Evolutionary conservation across 2,888 invertebrate species (phyloP).

Genomic region (Torymus texanus): DNA sequence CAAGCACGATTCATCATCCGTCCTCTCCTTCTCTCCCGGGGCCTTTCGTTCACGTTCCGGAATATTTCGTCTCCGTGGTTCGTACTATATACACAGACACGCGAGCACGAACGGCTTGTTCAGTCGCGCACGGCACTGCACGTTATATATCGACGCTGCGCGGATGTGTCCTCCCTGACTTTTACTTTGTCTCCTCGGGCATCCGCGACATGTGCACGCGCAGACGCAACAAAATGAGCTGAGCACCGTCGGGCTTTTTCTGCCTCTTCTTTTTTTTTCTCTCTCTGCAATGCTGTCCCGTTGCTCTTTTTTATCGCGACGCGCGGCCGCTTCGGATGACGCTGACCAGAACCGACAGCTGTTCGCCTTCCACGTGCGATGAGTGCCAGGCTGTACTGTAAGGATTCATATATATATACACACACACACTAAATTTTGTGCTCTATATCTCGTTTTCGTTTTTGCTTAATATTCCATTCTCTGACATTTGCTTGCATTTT

Average conservation of each 20-base stretch:
- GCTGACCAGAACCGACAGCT: slow-evolving; percentile 40
- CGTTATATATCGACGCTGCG: slow-evolving; percentile 5
- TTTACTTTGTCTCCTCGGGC: background rate
- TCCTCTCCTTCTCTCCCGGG: slow-evolving; percentile 12
- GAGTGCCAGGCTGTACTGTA: slow-evolving; percentile 33
- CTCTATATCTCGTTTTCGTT: background rate
- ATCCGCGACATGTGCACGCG: slow-evolving; percentile 30
- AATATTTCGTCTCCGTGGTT: slow-evolving; percentile 1
- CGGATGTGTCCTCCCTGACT: background rate
- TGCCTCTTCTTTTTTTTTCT: background rate
- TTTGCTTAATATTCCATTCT: no score
- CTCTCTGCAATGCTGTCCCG: background rate
- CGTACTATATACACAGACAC: background rate
- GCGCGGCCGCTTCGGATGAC: slow-evolving; percentile 10
- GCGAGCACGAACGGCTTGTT: no score
- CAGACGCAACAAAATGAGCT: slow-evolving; percentile 25
- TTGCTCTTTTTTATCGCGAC: slow-evolving; percentile 9
- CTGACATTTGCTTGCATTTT: no score
- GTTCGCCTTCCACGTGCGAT: slow-evolving; percentile 23
- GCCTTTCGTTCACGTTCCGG: background rate
- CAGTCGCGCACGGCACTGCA: background rate
- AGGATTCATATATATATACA: slow-evolving; percentile 41
- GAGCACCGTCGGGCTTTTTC: background rate
- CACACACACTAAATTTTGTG: slow-evolving; percentile 30
- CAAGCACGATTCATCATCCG: slow-evolving; percentile 34